phyloP scores from a whole-genome alignment of 2,797 vertebrate genomes.

The Crenuchus spilurus region DNA sequence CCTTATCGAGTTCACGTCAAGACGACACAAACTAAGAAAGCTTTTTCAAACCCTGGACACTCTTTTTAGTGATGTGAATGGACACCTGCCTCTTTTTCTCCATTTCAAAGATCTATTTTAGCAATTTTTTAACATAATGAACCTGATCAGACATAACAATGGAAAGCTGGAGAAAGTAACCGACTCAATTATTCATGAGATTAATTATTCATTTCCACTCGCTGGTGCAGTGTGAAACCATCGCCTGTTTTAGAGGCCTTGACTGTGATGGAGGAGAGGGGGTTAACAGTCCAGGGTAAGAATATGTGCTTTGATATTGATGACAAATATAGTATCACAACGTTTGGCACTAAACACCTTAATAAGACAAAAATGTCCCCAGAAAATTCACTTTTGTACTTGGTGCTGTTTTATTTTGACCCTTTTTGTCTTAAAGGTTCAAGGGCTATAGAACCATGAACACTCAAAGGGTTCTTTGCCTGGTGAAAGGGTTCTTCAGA shows the following conservation, averaged over 20 bases:
- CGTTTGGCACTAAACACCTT: no score
- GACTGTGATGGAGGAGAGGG: background rate
- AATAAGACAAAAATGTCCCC: no score
- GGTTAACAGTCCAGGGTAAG: background rate
- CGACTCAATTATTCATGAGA: slow-evolving; percentile 27
- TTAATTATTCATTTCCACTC: slow-evolving; percentile 46
- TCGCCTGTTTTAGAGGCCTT: slow-evolving; percentile 51
- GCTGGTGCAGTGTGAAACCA: slow-evolving; percentile 42
- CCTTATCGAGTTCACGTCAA: slow-evolving; percentile 14
- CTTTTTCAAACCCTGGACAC: background rate
- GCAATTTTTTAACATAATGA: background rate
- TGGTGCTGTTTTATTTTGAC: no score
- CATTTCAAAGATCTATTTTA: background rate
- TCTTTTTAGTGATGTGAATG: background rate
- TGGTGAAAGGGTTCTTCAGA: no score
- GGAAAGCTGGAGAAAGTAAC: slow-evolving; percentile 25
- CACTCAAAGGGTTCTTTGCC: no score
- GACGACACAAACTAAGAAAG: background rate
- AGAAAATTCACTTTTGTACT: no score
- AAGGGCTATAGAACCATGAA: no score
- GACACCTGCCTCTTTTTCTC: background rate
- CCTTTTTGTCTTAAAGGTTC: no score
- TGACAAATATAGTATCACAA: no score
- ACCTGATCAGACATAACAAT: slow-evolving; percentile 23
- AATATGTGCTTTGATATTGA: no score